Conservation (phyloP, 1,140 invertebrate genomes). For the Philopotamus ludificatus region DNA sequence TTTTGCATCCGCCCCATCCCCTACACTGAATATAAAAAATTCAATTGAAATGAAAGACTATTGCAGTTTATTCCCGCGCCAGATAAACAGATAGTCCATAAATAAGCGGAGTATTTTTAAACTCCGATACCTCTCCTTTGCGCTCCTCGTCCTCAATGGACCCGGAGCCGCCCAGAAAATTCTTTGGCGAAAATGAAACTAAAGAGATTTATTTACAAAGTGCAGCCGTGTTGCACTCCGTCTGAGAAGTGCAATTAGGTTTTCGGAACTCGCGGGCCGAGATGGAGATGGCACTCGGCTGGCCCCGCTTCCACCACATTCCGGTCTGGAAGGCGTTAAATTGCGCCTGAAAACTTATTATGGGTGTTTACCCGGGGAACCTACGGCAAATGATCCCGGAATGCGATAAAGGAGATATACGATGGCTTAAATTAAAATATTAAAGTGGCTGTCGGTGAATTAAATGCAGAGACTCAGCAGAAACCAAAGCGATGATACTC, state of each 20-base stretch:
- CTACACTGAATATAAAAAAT: neutral
- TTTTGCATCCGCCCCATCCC: neutral
- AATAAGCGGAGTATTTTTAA: too few species aligned
- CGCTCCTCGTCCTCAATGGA: too few species aligned
- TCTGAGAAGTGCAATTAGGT: neutral
- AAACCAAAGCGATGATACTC: too few species aligned
- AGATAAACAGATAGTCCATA: neutral
- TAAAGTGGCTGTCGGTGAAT: too few species aligned
- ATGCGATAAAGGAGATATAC: neutral
- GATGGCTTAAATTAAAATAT: neutral
- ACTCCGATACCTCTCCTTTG: too few species aligned
- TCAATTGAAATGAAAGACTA: conserved; percentile 21
- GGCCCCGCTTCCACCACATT: neutral
- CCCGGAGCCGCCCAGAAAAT: too few species aligned
- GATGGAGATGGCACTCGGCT: neutral
- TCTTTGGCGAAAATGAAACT: neutral
- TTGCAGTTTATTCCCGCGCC: neutral
- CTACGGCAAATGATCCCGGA: neutral
- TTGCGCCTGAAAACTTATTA: neutral
- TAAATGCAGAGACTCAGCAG: too few species aligned
- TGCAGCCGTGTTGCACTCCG: neutral
- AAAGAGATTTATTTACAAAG: neutral
- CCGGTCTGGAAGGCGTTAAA: neutral
- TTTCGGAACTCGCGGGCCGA: neutral
- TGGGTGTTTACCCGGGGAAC: neutral